Conservation (phyloP, 2,797 vertebrate genomes). For the Scyliorhinus canicula region DNA sequence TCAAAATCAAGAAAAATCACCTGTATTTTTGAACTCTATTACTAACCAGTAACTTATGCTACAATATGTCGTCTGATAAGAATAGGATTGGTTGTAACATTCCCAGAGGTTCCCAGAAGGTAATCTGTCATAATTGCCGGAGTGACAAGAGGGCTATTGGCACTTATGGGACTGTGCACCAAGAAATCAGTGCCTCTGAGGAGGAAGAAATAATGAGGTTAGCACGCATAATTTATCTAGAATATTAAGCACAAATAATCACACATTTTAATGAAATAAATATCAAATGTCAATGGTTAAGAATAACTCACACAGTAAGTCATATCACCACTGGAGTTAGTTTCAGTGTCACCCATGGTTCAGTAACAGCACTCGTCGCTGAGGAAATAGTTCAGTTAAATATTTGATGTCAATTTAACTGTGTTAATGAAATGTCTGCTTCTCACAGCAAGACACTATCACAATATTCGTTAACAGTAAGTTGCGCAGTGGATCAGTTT, state of each 20-base stretch:
- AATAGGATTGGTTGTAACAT: neutral
- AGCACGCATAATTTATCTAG: neutral
- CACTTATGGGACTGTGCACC: neutral
- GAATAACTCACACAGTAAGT: neutral
- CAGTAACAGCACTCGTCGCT: neutral
- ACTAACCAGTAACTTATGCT: neutral
- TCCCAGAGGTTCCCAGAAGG: neutral
- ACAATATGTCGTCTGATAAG: neutral
- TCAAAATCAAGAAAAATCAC: neutral
- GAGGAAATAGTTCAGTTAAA: neutral
- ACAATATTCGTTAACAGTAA: no score
- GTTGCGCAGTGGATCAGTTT: no score
- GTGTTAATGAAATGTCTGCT: no score
- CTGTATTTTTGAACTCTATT: neutral
- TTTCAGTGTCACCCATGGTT: neutral
- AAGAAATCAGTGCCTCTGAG: neutral
- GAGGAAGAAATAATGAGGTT: neutral
- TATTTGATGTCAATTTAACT: neutral
- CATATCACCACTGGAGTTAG: neutral
- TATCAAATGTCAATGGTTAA: neutral
- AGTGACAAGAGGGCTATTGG: neutral
- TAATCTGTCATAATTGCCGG: neutral
- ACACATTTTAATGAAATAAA: neutral
- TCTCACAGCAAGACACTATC: no score
- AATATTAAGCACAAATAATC: neutral